Evolutionary conservation across 2,797 vertebrate species (phyloP).

Genomic region (Rhinella marina): DNA sequence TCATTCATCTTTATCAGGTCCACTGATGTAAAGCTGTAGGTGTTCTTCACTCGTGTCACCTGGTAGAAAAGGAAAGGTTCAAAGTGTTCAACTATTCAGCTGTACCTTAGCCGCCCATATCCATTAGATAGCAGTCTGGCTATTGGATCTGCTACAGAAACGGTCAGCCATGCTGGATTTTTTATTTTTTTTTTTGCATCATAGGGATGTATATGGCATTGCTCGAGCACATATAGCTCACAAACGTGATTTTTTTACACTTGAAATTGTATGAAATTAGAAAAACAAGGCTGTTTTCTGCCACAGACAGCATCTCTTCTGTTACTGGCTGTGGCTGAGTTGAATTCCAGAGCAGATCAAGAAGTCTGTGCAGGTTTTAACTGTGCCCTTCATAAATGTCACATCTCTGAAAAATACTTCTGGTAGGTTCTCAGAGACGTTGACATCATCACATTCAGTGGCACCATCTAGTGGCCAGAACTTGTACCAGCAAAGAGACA

Average conservation of each 20-base stretch:
- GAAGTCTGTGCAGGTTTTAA: too few species aligned
- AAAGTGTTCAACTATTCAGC: neutral
- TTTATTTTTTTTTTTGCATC: too few species aligned
- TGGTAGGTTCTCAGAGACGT: neutral
- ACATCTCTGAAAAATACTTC: neutral
- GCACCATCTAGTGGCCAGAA: neutral
- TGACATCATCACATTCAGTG: neutral
- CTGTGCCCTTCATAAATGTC: too few species aligned
- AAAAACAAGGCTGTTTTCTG: neutral
- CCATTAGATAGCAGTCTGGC: neutral
- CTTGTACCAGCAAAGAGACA: neutral
- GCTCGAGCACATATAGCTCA: too few species aligned
- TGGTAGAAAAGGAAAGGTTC: conserved; percentile 67
- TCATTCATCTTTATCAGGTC: conserved; percentile 98
- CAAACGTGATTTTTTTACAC: neutral
- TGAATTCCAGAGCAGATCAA: too few species aligned
- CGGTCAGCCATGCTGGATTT: neutral
- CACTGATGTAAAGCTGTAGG: conserved; percentile 88
- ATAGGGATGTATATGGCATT: neutral
- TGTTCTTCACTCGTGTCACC: conserved; percentile 89
- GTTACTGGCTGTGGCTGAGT: too few species aligned
- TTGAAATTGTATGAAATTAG: neutral
- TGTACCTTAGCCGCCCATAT: neutral
- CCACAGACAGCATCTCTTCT: neutral
- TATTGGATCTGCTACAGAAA: too few species aligned